Evolutionary conservation across 1,140 invertebrate genomes (phyloP).

Genomic region (Drosophila biarmipes): DNA sequence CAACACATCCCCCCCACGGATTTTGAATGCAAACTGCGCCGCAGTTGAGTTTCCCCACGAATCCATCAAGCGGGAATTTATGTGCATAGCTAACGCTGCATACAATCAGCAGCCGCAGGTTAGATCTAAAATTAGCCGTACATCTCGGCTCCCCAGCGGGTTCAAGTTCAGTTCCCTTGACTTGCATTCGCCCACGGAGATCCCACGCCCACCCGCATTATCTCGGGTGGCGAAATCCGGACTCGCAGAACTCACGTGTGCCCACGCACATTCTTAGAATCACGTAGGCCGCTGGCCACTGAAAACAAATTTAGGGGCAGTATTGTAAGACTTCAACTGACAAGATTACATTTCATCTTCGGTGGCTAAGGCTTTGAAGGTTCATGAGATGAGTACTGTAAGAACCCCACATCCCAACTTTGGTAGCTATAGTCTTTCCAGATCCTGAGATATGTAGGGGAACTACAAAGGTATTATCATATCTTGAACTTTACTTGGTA

Average conservation of each 20-base stretch:
- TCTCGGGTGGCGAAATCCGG: constrained; percentile 13
- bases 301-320: constrained; percentile 8
- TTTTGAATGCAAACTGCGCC: constrained; percentile 56
- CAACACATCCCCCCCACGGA: background rate
- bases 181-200: constrained; percentile 64
- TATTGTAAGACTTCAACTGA: constrained; percentile 1
- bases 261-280: constrained; percentile 56
- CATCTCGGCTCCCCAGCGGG: constrained; percentile 54
- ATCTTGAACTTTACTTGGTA: background rate
- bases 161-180: constrained; percentile 72
- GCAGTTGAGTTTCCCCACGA: constrained; percentile 39
- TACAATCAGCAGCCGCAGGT: constrained; percentile 58
- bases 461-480: background rate
- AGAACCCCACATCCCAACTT: background rate
- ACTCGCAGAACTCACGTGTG: constrained; percentile 34
- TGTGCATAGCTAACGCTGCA: constrained; percentile 45
- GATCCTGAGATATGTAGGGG: background rate
- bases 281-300: constrained; percentile 56
- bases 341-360: background rate
- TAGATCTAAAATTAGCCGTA: constrained; percentile 62
- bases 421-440: no score
- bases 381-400: background rate
- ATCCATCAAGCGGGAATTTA: constrained; percentile 13
- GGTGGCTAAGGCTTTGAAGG: background rate
- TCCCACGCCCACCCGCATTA: constrained; percentile 9